Evolutionary conservation across 2,113 vertebrate species (phyloP).

Genomic region (Pseudopodoces humilis): DNA sequence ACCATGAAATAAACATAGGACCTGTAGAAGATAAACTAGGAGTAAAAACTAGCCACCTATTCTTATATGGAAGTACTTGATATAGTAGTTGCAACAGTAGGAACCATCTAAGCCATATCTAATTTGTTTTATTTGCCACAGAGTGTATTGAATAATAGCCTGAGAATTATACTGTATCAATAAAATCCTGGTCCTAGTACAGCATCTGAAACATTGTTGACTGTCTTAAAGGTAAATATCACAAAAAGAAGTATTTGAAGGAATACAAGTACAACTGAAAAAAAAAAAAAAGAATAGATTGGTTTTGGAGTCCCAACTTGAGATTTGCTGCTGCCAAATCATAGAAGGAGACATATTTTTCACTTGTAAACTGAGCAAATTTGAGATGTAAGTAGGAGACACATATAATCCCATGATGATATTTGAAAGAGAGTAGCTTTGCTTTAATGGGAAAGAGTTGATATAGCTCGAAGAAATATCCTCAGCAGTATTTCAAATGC

Average conservation of each 20-base stretch:
- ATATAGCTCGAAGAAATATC: not conserved
- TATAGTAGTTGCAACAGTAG: not conserved
- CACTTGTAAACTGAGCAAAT: not conserved
- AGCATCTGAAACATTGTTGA: not conserved
- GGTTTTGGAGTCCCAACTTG: not conserved
- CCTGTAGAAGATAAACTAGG: not conserved
- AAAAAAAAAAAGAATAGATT: not conserved
- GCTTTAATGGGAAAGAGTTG: not conserved
- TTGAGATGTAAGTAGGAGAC: not conserved
- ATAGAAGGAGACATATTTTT: not conserved
- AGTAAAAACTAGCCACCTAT: not conserved
- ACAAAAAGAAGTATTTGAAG: not conserved
- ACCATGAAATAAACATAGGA: not conserved
- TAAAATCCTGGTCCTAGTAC: not conserved
- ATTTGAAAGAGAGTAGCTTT: not conserved
- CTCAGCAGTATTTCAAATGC: not conserved
- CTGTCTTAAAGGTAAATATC: not conserved
- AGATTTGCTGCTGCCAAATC: not conserved
- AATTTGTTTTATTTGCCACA: not conserved
- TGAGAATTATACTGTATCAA: not conserved
- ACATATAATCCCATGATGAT: not conserved
- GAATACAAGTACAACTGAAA: not conserved
- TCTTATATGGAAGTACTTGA: not conserved
- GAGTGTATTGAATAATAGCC: not conserved
- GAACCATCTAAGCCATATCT: not conserved